Evolutionary conservation across 2,797 vertebrate genomes (phyloP), one percentile per base, ranked within the genome.

Genomic region (Betta splendens): DNA sequence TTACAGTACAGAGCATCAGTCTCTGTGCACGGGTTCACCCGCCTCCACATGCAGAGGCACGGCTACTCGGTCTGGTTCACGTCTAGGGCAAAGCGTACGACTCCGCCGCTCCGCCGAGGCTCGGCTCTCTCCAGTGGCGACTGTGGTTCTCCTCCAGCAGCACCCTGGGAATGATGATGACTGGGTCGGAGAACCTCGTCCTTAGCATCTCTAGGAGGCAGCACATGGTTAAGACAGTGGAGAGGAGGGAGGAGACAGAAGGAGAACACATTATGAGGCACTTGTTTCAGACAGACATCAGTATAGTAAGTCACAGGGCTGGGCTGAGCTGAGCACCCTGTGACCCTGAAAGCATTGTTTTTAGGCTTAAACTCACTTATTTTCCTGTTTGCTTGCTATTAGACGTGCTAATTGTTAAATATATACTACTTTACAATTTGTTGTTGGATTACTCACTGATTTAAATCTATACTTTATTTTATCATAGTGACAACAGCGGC

Each of bases 91-190:
- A 93, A 93, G 63, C 87, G 92, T 49, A 93, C 92, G 72, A 88
- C 85, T 22, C 80, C 79, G 15, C 75, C 43, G 78, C 84, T 87
- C 76, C 84, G 75, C 50, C 86, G 82, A 46, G 89, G 84, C 52
- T 90, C 86, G 55, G 74, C 17, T 81, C 86, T 56, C 7, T 91
- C 91, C 90, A 87, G 77, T 62, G 64, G 84, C 64, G 89, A 81
- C 26, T 81, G 71, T 78, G 84, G 72, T 67, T 92, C 91, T 91
- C 89, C 89, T 93, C 90, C 92, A 87, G 84, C 48, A 84, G 91
- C 90, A 89, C 91, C 89, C 83, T 86, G 84, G 91, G 92, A 81
- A 92, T 91, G 83, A 91, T 88, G 91, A 92, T 92, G 81, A 88
- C 84, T 60, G 90, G 90, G 74, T 91, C 90, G 82, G 84, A 92